Conservation (phyloP, 2,888 invertebrate species). For the Chrysolina haemoptera region DNA sequence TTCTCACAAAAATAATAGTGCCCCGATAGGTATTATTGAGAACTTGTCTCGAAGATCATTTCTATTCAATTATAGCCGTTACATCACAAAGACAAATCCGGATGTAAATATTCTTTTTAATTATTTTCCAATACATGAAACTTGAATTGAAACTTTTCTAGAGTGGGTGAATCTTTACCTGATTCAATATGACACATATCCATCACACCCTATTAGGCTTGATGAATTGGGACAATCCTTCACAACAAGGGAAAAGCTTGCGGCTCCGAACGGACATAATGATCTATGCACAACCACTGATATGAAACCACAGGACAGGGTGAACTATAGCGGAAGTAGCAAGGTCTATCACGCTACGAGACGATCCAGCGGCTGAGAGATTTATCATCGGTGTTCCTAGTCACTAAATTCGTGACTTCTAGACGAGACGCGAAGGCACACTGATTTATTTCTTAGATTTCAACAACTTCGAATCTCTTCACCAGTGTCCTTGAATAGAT, state of each 20-base stretch:
- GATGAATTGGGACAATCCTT: conserved; percentile 11
- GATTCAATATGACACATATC: not conserved
- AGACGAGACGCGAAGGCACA: too few species aligned
- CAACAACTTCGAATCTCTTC: too few species aligned
- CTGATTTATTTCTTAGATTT: too few species aligned
- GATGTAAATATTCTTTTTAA: not conserved
- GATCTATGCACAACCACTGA: conserved; percentile 58
- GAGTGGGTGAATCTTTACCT: not conserved
- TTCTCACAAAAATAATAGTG: too few species aligned
- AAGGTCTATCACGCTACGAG: conserved; percentile 45
- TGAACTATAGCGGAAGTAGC: conserved; percentile 62
- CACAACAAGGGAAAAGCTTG: conserved; percentile 45
- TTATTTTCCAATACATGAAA: not conserved
- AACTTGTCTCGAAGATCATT: too few species aligned
- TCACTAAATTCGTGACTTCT: not conserved
- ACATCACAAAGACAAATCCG: too few species aligned
- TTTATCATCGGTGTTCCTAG: not conserved
- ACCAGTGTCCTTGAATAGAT: too few species aligned
- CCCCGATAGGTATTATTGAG: too few species aligned
- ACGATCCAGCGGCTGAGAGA: not conserved
- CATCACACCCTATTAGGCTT: not conserved
- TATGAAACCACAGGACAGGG: conserved; percentile 60
- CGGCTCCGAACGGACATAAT: conserved; percentile 52
- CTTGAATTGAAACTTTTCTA: not conserved
- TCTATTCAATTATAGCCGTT: too few species aligned